phyloP scores from a whole-genome alignment of 2,888 invertebrate species.

The Athrips mouffetella region DNA sequence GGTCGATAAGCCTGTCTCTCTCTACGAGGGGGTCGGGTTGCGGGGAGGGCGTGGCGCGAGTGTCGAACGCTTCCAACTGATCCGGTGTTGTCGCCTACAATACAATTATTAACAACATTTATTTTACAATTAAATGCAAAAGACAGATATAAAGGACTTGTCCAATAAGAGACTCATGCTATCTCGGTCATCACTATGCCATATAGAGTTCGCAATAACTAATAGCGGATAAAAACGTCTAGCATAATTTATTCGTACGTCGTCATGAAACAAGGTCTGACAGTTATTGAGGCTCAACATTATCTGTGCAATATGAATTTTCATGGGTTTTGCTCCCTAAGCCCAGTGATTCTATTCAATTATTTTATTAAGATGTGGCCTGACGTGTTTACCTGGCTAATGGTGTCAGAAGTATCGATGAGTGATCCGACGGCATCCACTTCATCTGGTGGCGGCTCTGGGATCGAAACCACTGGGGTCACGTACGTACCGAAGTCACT shows the following conservation, averaged over 20 bases:
- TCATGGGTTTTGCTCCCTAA: no score
- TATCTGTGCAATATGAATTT: no score
- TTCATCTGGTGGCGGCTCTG: constrained; percentile 81
- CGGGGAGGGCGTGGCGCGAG: constrained; percentile 55
- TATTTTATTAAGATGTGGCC: no score
- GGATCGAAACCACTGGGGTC: constrained; percentile 93
- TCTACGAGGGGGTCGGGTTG: constrained; percentile 73
- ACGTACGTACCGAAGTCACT: constrained; percentile 96
- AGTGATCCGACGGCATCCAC: constrained; percentile 80
- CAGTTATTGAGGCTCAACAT: no score
- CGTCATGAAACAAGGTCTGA: no score
- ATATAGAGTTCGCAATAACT: no score
- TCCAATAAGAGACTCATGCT: no score
- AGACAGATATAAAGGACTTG: background rate
- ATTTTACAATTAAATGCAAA: background rate
- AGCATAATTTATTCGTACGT: no score
- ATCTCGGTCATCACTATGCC: no score
- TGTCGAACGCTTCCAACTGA: constrained; percentile 48
- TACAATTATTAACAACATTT: no score
- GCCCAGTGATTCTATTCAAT: no score
- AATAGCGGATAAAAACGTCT: no score
- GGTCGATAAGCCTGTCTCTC: constrained; percentile 87
- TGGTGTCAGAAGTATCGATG: constrained; percentile 83
- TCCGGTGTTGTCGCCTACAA: constrained; percentile 51
- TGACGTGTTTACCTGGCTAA: constrained; percentile 63